Percentiles rank a stretch among this genome's conserved stretches.
Conservation (phyloP, 2,797 vertebrate genomes). For the Hypotaenidia philippensis region DNA sequence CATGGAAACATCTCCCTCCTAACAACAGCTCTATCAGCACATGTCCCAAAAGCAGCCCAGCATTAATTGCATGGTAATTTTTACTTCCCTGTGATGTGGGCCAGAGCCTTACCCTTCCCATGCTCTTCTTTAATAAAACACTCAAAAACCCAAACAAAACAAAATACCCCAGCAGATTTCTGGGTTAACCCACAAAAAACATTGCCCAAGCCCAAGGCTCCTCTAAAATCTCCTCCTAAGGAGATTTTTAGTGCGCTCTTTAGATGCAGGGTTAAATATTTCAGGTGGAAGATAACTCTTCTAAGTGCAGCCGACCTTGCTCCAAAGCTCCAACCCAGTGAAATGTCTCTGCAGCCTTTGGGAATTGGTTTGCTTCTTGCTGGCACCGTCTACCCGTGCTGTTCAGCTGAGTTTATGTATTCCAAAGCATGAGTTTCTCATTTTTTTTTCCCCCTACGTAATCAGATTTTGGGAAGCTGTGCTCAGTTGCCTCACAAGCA, state of each 20-base stretch:
- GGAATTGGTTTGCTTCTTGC: background rate
- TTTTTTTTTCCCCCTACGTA: background rate
- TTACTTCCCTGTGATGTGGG: background rate
- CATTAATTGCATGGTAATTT: background rate
- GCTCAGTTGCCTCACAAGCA: conserved; percentile 3
- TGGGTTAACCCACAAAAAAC: background rate
- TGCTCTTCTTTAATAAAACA: background rate
- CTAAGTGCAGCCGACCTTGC: background rate
- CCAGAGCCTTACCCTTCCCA: background rate
- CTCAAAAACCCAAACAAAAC: no score
- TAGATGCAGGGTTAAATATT: background rate
- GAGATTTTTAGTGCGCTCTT: background rate
- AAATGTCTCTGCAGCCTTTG: background rate
- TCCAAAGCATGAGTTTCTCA: background rate
- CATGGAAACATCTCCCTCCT: conserved; percentile 53
- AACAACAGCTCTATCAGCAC: conserved; percentile 9
- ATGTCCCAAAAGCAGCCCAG: background rate
- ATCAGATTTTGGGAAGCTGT: conserved; percentile 51
- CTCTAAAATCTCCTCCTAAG: rapidly evolving
- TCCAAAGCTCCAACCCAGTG: background rate
- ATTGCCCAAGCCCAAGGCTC: background rate
- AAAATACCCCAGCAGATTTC: background rate
- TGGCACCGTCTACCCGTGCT: background rate
- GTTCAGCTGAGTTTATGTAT: conserved; percentile 2
- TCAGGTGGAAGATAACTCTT: background rate